phyloP scores from a whole-genome alignment of 2,888 invertebrate species.

The Zygogramma bicolorata region DNA sequence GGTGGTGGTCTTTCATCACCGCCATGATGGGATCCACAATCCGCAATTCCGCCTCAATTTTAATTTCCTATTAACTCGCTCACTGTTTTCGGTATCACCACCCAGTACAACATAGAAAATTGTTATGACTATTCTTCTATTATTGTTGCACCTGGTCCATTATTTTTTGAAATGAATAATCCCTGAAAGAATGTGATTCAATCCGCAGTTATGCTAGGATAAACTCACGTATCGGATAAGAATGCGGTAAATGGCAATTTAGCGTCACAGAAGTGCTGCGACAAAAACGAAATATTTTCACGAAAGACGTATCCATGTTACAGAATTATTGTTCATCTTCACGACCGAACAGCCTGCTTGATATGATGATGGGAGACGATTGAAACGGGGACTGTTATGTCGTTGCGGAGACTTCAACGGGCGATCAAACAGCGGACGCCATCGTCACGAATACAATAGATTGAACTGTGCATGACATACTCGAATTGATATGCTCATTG shows the following conservation, averaged over 20 bases:
- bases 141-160: not conserved
- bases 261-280: not conserved
- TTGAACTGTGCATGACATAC: no score
- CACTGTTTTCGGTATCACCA: no score
- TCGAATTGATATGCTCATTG: no score
- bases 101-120: no score
- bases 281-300: slow-evolving; percentile 9
- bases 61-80: no score
- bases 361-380: not conserved
- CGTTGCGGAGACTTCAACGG: not conserved
- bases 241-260: not conserved
- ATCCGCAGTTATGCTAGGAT: not conserved
- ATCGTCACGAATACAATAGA: not conserved
- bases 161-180: not conserved
- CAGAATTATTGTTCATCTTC: not conserved
- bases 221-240: not conserved
- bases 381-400: not conserved
- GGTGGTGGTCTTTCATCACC: no score
- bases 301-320: not conserved
- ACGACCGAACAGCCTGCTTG: not conserved
- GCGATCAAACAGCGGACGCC: not conserved
- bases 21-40: no score
- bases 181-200: not conserved
- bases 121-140: no score
- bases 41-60: no score